Conservation (phyloP, 2,888 invertebrate species). For the Fragum sueziense region DNA sequence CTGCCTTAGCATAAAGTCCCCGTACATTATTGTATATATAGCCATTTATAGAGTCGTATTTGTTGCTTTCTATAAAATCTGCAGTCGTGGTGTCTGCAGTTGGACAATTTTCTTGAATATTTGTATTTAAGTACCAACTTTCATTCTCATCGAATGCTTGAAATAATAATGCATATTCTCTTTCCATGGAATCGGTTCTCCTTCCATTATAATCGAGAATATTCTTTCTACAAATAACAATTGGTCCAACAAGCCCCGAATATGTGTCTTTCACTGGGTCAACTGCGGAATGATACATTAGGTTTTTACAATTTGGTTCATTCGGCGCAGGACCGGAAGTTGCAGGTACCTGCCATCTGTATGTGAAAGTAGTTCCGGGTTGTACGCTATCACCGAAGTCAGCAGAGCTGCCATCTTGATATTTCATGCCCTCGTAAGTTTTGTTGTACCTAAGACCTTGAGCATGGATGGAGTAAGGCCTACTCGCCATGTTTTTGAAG, state of each 20-base stretch:
- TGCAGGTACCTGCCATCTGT: conserved; percentile 67
- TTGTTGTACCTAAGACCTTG: conserved; percentile 60
- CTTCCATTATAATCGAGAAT: conserved; percentile 44
- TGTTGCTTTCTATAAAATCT: conserved; percentile 65
- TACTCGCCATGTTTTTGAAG: conserved; percentile 63
- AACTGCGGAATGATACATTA: conserved; percentile 72
- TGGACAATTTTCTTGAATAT: conserved; percentile 64
- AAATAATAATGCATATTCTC: conserved; percentile 73
- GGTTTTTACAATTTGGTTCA: conserved; percentile 69
- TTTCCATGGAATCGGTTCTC: conserved; percentile 64
- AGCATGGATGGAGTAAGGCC: conserved; percentile 61
- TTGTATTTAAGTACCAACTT: conserved; percentile 74
- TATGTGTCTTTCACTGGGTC: conserved; percentile 65
- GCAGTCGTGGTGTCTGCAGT: conserved; percentile 33
- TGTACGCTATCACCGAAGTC: conserved; percentile 40
- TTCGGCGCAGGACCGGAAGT: conserved; percentile 63
- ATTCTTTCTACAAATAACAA: conserved; percentile 66
- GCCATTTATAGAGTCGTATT: conserved; percentile 68
- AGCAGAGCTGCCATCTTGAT: conserved; percentile 30
- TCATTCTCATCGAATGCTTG: conserved; percentile 72
- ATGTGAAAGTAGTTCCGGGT: conserved; percentile 52
- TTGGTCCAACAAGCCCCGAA: conserved; percentile 67
- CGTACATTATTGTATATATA: conserved; percentile 63
- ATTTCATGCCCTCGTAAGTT: conserved; percentile 60
- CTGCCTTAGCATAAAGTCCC: conserved; percentile 56